Conservation (phyloP, 2,797 vertebrate genomes). For the Oreortyx pictus region DNA sequence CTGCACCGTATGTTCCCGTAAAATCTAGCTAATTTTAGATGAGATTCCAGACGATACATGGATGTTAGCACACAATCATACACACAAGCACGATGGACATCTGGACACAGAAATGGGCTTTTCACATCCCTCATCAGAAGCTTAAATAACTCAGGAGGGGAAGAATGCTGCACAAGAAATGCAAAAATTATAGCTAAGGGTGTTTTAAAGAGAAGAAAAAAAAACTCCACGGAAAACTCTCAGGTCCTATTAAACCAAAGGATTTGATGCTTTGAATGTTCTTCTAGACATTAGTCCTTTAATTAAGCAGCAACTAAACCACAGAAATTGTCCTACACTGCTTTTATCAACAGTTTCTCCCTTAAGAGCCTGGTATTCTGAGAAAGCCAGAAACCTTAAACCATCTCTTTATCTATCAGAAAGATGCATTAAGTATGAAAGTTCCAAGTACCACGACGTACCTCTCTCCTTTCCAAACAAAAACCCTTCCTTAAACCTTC, state of each 20-base stretch:
- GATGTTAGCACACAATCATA: fast-evolving
- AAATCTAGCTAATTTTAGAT: not conserved
- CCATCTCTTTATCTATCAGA: not conserved
- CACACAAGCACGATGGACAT: not conserved
- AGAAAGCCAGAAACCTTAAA: not conserved
- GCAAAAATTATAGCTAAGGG: not conserved
- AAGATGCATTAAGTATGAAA: not conserved
- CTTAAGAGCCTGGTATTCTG: not conserved
- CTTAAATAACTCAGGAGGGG: not conserved
- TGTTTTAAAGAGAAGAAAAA: not conserved
- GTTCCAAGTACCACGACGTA: not conserved
- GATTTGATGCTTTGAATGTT: not conserved
- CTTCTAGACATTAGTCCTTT: not conserved
- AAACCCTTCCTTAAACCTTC: not conserved
- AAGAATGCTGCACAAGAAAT: not conserved
- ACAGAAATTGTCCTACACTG: not conserved
- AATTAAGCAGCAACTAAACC: not conserved
- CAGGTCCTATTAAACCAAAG: fast-evolving
- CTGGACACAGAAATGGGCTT: not conserved
- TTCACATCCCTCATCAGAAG: not conserved
- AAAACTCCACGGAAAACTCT: not conserved
- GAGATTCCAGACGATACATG: not conserved
- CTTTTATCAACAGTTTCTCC: not conserved
- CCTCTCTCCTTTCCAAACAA: not conserved
- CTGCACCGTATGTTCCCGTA: not conserved